A percentile compares a stretch with the other conserved stretches of the same genome.
These are phyloP conservation scores for Tychaedon coryphoeus DNA, from an alignment of 2,113 vertebrate genomes.

Conservation along the genomic window DNA sequence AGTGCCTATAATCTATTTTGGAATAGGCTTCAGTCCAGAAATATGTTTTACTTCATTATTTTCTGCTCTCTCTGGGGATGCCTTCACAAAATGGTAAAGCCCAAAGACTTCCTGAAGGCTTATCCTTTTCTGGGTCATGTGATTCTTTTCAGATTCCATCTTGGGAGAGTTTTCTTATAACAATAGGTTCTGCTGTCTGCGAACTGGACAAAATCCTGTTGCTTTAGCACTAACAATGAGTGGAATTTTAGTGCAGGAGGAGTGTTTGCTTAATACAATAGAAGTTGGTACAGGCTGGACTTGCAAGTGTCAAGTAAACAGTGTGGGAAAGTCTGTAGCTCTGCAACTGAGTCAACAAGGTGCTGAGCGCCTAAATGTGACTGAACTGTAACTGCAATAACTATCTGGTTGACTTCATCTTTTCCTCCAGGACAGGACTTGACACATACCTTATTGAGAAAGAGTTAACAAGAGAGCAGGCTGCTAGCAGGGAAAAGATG, in stretches of 20 bases:
- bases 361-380: slow-evolving; percentile 44
- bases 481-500: background rate
- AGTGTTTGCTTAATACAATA: slow-evolving; percentile 77
- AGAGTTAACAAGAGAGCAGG: slow-evolving; percentile 48
- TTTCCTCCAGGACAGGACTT: slow-evolving; percentile 15
- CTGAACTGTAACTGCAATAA: slow-evolving; percentile 46
- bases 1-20: slow-evolving; percentile 58
- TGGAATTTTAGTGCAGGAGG: slow-evolving; percentile 72
- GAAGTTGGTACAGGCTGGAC: slow-evolving; percentile 69
- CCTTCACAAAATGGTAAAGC: slow-evolving; percentile 72
- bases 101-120: slow-evolving; percentile 79
- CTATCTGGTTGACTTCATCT: slow-evolving; percentile 46
- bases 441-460: slow-evolving; percentile 39
- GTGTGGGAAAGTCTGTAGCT: slow-evolving; percentile 76
- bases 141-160: slow-evolving; percentile 78
- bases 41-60: slow-evolving; percentile 73
- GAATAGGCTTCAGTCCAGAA: slow-evolving; percentile 64
- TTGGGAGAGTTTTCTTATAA: slow-evolving; percentile 73
- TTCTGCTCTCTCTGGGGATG: slow-evolving; percentile 65
- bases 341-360: slow-evolving; percentile 74
- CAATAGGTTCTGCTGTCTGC: slow-evolving; percentile 74
- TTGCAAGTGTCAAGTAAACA: slow-evolving; percentile 72
- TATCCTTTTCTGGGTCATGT: slow-evolving; percentile 80
- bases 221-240: slow-evolving; percentile 76
- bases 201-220: slow-evolving; percentile 76